These are phyloP conservation scores for Semotilus atromaculatus DNA, from an alignment of 2,797 vertebrate genomes.

Conservation along the genomic window DNA sequence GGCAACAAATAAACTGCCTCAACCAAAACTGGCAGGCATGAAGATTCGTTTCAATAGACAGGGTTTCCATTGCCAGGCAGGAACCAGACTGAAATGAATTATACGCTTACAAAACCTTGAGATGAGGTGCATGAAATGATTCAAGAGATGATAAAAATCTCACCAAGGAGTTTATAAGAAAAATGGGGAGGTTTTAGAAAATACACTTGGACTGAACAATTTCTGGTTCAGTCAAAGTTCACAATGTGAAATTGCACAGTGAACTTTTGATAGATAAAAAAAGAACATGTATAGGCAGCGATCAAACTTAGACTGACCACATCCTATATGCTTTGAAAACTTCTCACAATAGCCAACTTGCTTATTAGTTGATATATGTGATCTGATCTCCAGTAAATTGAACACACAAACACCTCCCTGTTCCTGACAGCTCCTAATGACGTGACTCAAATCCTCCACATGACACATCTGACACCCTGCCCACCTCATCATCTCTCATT, in stretches of 20 bases:
- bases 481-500: slow-evolving; percentile 1
- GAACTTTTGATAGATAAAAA: neutral
- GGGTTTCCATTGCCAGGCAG: slow-evolving; percentile 3
- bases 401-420: slow-evolving; percentile 17
- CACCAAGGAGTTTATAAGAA: neutral
- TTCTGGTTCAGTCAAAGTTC: neutral
- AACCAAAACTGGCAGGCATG: slow-evolving; percentile 27
- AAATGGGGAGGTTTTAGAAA: neutral
- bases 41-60: slow-evolving; percentile 34
- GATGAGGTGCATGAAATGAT: slow-evolving; percentile 10
- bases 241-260: neutral
- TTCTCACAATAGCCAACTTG: neutral
- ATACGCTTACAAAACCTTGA: slow-evolving; percentile 1
- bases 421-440: slow-evolving; percentile 11
- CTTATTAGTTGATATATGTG: neutral
- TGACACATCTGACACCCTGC: slow-evolving; percentile 14
- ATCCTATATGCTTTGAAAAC: neutral
- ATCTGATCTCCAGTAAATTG: neutral
- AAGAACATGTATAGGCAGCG: neutral
- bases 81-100: slow-evolving; percentile 29
- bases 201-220: neutral
- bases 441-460: neutral
- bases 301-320: neutral
- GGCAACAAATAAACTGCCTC: slow-evolving; percentile 29
- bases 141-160: slow-evolving; percentile 11